Percentiles rank a stretch among this genome's conserved stretches.
Evolutionary conservation across 1,140 invertebrate genomes (phyloP).

Genomic region (Zaprionus capensis): DNA sequence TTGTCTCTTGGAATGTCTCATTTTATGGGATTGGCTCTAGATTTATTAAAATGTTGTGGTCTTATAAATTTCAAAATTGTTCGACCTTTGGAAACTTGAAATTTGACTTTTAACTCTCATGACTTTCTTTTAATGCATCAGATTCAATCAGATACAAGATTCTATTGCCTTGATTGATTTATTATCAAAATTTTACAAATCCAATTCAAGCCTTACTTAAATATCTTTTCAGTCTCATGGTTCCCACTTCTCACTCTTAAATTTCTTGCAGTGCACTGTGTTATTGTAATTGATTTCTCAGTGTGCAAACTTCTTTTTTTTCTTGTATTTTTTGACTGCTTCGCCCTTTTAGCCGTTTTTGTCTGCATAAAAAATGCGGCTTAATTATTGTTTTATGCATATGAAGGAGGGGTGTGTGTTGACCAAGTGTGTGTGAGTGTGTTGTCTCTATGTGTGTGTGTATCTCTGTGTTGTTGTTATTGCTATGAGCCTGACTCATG

Average conservation of each 20-base stretch:
- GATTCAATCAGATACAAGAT: not conserved
- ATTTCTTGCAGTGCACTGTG: slow-evolving; percentile 21
- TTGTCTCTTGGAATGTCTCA: no score
- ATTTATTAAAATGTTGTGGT: not conserved
- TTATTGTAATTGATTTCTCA: slow-evolving; percentile 69
- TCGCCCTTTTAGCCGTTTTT: slow-evolving; percentile 71
- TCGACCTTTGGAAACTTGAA: not conserved
- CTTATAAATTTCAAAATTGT: not conserved
- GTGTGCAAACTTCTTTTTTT: slow-evolving; percentile 17
- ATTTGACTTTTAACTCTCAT: not conserved
- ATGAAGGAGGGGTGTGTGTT: slow-evolving; percentile 61
- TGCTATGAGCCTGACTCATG: slow-evolving; percentile 62
- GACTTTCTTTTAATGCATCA: not conserved
- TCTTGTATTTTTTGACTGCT: slow-evolving; percentile 48
- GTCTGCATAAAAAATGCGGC: slow-evolving; percentile 69
- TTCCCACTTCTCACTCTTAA: not conserved
- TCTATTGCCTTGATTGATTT: no score
- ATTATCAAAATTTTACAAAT: no score
- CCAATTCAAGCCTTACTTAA: no score
- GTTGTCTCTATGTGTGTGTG: not conserved
- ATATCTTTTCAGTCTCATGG: not conserved
- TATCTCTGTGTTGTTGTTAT: slow-evolving; percentile 28
- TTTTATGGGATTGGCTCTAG: no score
- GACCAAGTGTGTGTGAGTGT: slow-evolving; percentile 7
- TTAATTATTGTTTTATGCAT: slow-evolving; percentile 81